Evolutionary conservation across 2,113 vertebrate species (phyloP).

Genomic region (Neopipo cinnamomea): DNA sequence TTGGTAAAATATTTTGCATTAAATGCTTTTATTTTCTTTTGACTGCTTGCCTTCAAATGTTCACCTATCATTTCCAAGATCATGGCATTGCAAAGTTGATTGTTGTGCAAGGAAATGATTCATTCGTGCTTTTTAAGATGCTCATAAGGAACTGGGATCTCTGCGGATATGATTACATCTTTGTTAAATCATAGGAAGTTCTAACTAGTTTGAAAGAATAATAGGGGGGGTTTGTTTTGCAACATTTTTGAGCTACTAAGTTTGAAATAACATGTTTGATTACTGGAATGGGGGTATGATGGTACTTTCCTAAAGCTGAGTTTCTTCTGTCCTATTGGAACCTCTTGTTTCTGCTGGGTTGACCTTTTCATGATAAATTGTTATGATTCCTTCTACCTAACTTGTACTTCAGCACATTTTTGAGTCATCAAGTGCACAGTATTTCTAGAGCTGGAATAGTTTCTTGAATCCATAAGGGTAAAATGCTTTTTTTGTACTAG

Average conservation of each 20-base stretch:
- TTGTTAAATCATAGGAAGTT: conserved; percentile 54
- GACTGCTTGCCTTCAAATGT: neutral
- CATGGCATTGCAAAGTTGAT: neutral
- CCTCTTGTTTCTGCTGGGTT: neutral
- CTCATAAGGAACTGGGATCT: neutral
- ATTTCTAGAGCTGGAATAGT: neutral
- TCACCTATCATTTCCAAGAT: neutral
- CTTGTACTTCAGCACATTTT: neutral
- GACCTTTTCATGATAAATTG: neutral
- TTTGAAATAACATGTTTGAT: neutral
- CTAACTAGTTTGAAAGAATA: conserved; percentile 5
- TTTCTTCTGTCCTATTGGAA: neutral
- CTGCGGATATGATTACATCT: conserved; percentile 15
- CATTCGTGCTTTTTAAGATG: conserved; percentile 16
- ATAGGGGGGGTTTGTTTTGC: neutral
- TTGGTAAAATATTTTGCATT: conserved; percentile 40
- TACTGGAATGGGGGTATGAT: neutral
- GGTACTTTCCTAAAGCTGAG: neutral
- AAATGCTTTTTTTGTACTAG: neutral
- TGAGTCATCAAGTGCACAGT: neutral
- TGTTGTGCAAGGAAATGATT: conserved; percentile 48
- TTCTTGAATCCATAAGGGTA: neutral
- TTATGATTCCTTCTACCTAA: neutral
- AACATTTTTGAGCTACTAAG: neutral
- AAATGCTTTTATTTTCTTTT: conserved; percentile 46